Evolutionary conservation across 2,113 vertebrate species (phyloP).

Genomic region (Neolamprologus modestus): DNA sequence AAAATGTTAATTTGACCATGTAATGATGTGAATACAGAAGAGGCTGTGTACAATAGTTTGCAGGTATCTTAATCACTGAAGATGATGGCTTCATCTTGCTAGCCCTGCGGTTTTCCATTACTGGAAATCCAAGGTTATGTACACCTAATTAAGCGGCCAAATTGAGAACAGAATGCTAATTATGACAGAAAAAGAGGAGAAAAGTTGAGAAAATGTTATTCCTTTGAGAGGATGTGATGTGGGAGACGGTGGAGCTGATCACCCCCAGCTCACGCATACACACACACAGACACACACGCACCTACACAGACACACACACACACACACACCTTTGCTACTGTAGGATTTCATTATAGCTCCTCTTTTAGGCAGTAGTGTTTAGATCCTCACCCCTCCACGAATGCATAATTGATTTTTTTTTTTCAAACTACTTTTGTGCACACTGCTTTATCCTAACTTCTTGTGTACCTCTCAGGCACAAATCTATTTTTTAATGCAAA

Average conservation of each 20-base stretch:
- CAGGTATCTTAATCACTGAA: conserved; percentile 71
- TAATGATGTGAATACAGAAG: conserved; percentile 69
- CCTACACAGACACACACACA: neutral
- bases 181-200: conserved; percentile 69
- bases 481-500: conserved; percentile 53
- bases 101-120: conserved; percentile 78
- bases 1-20: conserved; percentile 73
- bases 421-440: conserved; percentile 61
- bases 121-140: conserved; percentile 83
- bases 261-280: conserved; percentile 16
- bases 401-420: conserved; percentile 75
- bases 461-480: conserved; percentile 44
- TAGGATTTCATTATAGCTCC: conserved; percentile 69
- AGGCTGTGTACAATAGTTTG: conserved; percentile 67
- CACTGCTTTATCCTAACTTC: conserved; percentile 41
- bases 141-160: conserved; percentile 81
- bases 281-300: neutral
- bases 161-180: conserved; percentile 83
- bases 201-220: conserved; percentile 76
- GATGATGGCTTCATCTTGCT: conserved; percentile 76
- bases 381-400: conserved; percentile 66
- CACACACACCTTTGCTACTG: conserved; percentile 13
- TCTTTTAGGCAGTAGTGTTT: conserved; percentile 67
- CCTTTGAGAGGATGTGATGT: conserved; percentile 73
- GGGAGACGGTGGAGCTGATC: conserved; percentile 66